These are phyloP conservation scores for Sminthopsis crassicaudata DNA, from an alignment of 2,113 vertebrate species.

Conservation along the genomic window DNA sequence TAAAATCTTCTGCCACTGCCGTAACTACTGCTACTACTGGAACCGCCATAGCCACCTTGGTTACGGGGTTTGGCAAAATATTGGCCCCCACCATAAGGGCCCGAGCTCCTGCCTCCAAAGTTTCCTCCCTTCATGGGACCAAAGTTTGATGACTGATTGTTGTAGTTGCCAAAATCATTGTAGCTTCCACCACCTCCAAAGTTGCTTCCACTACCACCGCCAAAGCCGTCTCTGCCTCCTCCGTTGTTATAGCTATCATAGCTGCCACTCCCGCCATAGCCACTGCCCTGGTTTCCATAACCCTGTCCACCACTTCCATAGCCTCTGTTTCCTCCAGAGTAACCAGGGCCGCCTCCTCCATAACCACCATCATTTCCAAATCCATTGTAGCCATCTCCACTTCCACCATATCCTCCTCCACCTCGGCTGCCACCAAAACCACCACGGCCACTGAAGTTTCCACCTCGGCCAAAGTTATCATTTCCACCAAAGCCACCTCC, in stretches of 20 bases:
- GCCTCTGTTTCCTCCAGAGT: conserved; percentile 84
- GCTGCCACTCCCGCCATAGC: conserved; percentile 85
- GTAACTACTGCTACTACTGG: conserved; percentile 87
- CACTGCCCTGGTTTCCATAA: conserved; percentile 87
- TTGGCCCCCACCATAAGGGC: conserved; percentile 83
- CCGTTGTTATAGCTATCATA: conserved; percentile 90
- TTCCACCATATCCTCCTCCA: conserved; percentile 85
- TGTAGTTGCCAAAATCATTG: not conserved
- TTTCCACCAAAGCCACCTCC: conserved; percentile 89
- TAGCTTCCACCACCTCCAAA: conserved; percentile 76
- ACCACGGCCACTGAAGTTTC: conserved; percentile 86
- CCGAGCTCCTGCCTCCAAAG: not conserved
- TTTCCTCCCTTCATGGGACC: not conserved
- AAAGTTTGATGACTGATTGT: not conserved
- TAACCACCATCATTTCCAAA: conserved; percentile 89
- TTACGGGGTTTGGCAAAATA: conserved; percentile 89
- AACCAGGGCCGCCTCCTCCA: conserved; percentile 85
- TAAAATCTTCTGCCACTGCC: conserved; percentile 92
- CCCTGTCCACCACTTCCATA: conserved; percentile 85
- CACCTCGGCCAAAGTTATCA: conserved; percentile 88
- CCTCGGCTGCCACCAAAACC: conserved; percentile 88
- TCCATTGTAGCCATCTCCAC: conserved; percentile 87
- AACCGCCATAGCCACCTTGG: conserved; percentile 89
- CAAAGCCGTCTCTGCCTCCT: conserved; percentile 86
- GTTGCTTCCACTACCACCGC: conserved; percentile 85